Conservation (phyloP, 2,113 vertebrate genomes). For the Erythrocercus mccallii region DNA sequence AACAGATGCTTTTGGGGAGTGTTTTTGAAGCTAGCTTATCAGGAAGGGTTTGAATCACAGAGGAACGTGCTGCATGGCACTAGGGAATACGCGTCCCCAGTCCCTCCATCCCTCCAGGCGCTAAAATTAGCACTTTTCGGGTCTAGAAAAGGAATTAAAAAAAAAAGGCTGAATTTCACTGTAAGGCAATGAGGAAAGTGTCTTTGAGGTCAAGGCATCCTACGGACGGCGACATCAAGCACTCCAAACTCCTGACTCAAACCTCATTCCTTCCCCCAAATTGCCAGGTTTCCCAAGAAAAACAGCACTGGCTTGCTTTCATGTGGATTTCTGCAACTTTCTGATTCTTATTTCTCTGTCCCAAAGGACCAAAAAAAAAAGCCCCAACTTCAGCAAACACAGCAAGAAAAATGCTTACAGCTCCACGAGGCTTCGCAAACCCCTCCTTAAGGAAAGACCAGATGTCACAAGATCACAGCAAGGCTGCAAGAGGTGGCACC, state of each 20-base stretch:
- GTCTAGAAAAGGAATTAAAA: background rate
- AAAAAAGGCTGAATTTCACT: background rate
- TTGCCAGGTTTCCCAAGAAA: constrained; percentile 20
- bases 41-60: constrained; percentile 9
- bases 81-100: background rate
- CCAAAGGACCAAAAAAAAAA: constrained; percentile 8
- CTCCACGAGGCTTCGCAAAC: background rate
- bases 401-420: constrained; percentile 44
- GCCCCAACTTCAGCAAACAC: background rate
- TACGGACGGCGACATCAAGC: background rate
- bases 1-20: constrained; percentile 49
- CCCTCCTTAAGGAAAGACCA: background rate
- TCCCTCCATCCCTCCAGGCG: background rate
- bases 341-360: background rate
- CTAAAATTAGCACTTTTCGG: accelerated
- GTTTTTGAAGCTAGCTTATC: constrained; percentile 16
- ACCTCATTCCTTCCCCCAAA: background rate
- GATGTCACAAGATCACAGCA: background rate
- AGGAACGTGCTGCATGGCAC: background rate
- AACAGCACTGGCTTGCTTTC: constrained; percentile 1
- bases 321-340: constrained; percentile 26
- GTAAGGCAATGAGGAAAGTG: background rate
- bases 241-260: constrained; percentile 1
- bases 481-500: background rate
- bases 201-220: background rate